These are phyloP conservation scores for Phenganax marumi DNA, from an alignment of 92 coral and sea anemone genomes.

Conservation along the genomic window DNA sequence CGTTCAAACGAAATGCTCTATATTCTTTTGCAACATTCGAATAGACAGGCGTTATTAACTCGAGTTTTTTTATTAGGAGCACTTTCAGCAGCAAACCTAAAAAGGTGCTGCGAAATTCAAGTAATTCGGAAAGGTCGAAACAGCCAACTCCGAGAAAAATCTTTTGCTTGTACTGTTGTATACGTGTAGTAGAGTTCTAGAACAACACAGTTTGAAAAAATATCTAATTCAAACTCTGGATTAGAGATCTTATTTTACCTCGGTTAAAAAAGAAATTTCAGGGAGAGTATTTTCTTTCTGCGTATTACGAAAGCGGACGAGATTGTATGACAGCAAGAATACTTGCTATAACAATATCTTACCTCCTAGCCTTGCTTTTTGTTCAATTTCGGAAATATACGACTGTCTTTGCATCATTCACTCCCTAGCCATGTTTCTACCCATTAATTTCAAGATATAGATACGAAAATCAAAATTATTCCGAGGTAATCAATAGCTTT, in stretches of 20 bases:
- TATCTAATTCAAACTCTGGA: too few species aligned
- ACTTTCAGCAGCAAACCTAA: too few species aligned
- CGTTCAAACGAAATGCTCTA: conserved; percentile 5
- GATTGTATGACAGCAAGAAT: conserved; percentile 17
- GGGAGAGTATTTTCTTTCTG: too few species aligned
- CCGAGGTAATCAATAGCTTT: background rate
- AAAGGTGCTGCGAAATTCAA: too few species aligned
- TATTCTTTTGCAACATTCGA: conserved; percentile 12
- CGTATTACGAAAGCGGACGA: too few species aligned
- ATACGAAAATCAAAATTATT: background rate
- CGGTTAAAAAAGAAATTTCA: too few species aligned
- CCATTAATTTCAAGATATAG: conserved; percentile 3
- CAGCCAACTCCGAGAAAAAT: too few species aligned
- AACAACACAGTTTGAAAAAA: too few species aligned
- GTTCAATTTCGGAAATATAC: conserved; percentile 38
- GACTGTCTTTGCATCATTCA: conserved; percentile 40
- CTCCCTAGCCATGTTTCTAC: conserved; percentile 31
- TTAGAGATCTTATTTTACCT: too few species aligned
- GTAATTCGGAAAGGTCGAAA: too few species aligned
- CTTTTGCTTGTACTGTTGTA: too few species aligned
- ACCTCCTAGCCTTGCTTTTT: conserved; percentile 40
- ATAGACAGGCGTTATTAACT: conserved; percentile 13
- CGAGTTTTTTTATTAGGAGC: background rate
- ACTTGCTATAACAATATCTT: background rate
- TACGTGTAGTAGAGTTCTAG: too few species aligned